These are phyloP conservation scores for Diacarnus erythraeanus DNA, from an alignment of 37 sponge, comb jelly and placozoan species.

Conservation along the genomic window DNA sequence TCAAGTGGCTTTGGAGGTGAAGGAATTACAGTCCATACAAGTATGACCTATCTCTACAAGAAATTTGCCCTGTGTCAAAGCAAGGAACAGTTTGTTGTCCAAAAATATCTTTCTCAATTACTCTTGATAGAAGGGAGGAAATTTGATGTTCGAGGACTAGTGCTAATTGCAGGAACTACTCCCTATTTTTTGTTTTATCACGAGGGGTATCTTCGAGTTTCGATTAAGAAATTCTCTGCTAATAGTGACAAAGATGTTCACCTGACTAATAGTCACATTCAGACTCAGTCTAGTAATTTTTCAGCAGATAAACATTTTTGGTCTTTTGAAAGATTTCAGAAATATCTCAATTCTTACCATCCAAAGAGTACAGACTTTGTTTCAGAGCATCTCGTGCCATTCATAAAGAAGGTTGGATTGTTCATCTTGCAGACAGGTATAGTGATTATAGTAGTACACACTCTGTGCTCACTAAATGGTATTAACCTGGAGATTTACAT, in stretches of 20 bases:
- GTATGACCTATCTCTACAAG: conserved; percentile 11
- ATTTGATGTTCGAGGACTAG: conserved; percentile 76
- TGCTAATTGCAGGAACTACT: conserved; percentile 72
- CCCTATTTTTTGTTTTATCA: conserved; percentile 85
- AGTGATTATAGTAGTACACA: too few species aligned
- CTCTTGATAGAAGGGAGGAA: conserved; percentile 74
- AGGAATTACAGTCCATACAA: conserved; percentile 58
- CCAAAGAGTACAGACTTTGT: conserved; percentile 71
- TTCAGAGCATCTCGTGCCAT: conserved; percentile 36
- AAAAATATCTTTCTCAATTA: conserved; percentile 60
- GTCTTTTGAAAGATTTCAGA: conserved; percentile 72
- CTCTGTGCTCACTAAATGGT: too few species aligned
- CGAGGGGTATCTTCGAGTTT: conserved; percentile 77
- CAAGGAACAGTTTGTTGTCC: conserved; percentile 49
- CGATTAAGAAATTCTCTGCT: conserved; percentile 51
- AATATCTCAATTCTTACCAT: conserved; percentile 48
- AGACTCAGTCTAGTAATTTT: conserved; percentile 26
- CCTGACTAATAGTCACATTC: conserved; percentile 87
- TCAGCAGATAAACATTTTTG: conserved; percentile 73
- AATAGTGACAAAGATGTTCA: conserved; percentile 45
- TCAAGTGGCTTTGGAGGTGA: conserved; percentile 75
- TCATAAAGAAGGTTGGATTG: conserved; percentile 69
- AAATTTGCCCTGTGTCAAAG: conserved; percentile 49
- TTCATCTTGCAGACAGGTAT: conserved; percentile 71
- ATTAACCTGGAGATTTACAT: too few species aligned